Evolutionary conservation across 2,113 vertebrate genomes (phyloP), one percentile per base, ranked within the genome.

Genomic region (Cryptomyrus ogoouensis): DNA sequence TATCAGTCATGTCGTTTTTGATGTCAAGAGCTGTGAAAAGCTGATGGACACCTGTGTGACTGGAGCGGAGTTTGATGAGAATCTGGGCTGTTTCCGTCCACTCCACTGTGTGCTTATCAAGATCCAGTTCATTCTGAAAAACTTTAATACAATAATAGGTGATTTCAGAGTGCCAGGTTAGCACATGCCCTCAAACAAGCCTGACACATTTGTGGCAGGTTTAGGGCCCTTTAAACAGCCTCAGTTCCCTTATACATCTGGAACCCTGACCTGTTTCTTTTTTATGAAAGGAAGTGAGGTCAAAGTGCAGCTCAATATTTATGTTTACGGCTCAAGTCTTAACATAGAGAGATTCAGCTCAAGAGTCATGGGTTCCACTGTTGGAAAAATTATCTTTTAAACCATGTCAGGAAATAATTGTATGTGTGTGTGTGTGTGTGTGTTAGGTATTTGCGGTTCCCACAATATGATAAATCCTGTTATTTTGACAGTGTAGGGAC

Each of bases 281-380:
- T 96, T 96, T 94, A 93, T 93, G 92, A 92, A 89, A 91, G 94
- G 94, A 95, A 94, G 93, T 93, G 89, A 90, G 94, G 94, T 95
- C 93, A 86, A 91, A 95, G 94, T 93, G 94, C 94, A 95, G 91
- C 92, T 94, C 93, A 95, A 95, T 95, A 95, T 96, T 96, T 95
- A 94, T 91, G 80, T 94, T 95, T 94, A 95, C 93, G 90, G 91
- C 92, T 93, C 90, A 88, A 92, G 90, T 94, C 90, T 92, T 93
- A 95, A 93, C 92, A 56, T 92, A 94, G 95, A 93, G 95, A 42
- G 92, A 96, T 95, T 95, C 94, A 94, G 95, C 95, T 95, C 93
- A 94, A 93, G 89, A 92, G 88, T 91, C 90, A 39, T 87, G 88
- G 89, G 89, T 62, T n/a, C n/a, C 50, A 8, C 17, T 39, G 70